phyloP scores from a whole-genome alignment of 2,888 invertebrate species.

The Eueremaeus valkanovi region DNA sequence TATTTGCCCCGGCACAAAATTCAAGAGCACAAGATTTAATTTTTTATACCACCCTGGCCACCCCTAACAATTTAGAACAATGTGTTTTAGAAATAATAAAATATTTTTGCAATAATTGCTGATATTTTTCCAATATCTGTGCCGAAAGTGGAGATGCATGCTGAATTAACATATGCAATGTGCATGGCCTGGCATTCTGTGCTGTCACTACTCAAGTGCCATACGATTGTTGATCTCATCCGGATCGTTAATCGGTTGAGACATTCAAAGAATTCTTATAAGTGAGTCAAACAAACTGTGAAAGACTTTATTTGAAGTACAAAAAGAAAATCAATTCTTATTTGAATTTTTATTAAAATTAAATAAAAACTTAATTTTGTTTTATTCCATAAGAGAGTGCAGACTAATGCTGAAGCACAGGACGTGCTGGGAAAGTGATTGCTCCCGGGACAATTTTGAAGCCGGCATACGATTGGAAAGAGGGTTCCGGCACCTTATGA shows the following conservation, averaged over 20 bases:
- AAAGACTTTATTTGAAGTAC: not conserved
- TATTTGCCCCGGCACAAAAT: no score
- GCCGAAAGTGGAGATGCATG: not conserved
- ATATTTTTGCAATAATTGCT: no score
- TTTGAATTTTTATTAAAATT: no score
- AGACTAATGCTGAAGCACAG: not conserved
- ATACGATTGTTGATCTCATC: not conserved
- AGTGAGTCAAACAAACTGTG: no score
- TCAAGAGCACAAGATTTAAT: no score
- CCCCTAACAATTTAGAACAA: no score
- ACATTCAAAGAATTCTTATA: not conserved
- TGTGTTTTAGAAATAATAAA: no score
- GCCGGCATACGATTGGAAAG: slow-evolving; percentile 33
- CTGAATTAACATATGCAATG: not conserved
- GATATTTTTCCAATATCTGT: no score
- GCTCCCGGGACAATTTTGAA: slow-evolving; percentile 28
- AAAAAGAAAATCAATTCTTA: no score
- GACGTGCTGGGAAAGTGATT: slow-evolving; percentile 10
- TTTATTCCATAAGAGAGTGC: not conserved
- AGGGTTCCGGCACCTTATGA: slow-evolving; percentile 28
- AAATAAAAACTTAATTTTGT: not conserved
- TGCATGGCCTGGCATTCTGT: not conserved
- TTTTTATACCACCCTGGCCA: no score
- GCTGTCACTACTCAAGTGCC: not conserved
- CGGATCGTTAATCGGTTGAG: not conserved